Evolutionary conservation across 2,888 invertebrate genomes (phyloP), one percentile per base, ranked within the genome.

Genomic region (Galerucella pusilla): DNA sequence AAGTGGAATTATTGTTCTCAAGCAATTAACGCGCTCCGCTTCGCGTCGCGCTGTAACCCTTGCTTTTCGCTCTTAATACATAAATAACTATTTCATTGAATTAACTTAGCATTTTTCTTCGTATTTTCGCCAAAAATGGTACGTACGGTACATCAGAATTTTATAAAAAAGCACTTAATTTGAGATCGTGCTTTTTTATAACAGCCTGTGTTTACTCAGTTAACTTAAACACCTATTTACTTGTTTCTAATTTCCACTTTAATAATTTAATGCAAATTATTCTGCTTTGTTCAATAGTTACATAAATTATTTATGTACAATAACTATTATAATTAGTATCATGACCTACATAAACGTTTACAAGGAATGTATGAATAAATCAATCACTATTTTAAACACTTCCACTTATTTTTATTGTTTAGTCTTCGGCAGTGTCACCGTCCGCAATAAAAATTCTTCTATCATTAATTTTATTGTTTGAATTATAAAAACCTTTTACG

Each of bases 391-490:
- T 14, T 49, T 49, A 49, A 49, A 20, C 10, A 10, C 16, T 20
- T 57, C 57, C 57, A 57, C 16, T 54, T 20, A 20, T 20, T 49
- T 49, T 14, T 49, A 49, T 49, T 49, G 2, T 49, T 11, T 14
- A 52, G 14, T 52, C 16, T 54, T 54, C 9, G 4, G n/a, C 16
- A 6, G 16, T 54, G 54, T 16, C 20, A 9, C 20, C 16, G n/a
- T 16, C n/a, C 16, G 9, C 10, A 57, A 57, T 57, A 57, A 57
- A 57, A 52, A 52, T 52, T n/a, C n/a, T 52, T 52, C 42, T 42
- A 42, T 63, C 6, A 63, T 63, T n/a, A 35, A 63, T 63, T 63
- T 35, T 63, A 63, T 63, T 42, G 16, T 57, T 57, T 9, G 6
- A 57, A 57, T 42, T 63, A 42, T 42, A 63, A 42, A 61, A 42